Evolutionary conservation across 2,888 invertebrate species (phyloP), one percentile per base, ranked within the genome.

Genomic region (Thecocarcelia acutangulata): DNA sequence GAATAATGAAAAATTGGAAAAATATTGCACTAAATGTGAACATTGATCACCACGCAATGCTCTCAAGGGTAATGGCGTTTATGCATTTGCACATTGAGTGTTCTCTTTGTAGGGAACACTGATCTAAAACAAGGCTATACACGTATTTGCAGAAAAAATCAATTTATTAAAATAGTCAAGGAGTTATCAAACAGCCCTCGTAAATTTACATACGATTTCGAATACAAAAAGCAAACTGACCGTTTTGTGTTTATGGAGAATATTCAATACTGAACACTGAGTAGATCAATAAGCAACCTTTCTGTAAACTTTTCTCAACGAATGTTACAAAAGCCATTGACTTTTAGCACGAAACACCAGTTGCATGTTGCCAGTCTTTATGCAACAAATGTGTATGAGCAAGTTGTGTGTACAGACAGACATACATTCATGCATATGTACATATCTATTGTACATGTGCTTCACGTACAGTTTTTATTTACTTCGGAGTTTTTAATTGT

Each of bases 401-500:
- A 2, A 40, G n/a, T 58, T 11, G 9, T 56, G 15, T 64, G 9
- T 19, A n/a, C n/a, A n/a, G 40, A 48, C 13, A 24, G 4, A 48
- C n/a, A n/a, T n/a, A n/a, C n/a, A n/a, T n/a, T n/a, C n/a, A 12
- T 58, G 13, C 12, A 28, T 73, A 37, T 50, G 48, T 72, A 28
- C 9, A 5, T 3, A 42, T 24, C 8, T 50, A 33, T 15, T 68
- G 37, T 24, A 42, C n/a, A n/a, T n/a, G n/a, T 68, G 50, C 68
- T 59, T 28, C 68, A 61, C 44, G 59, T 76, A 63, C 12, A 56
- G 46, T 37, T 58, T 54, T 56, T 70, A 58, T 17, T 15, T 28
- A n/a, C 19, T 56, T 24, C 33, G 66, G 48, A 8, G 17, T 59
- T 28, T 64, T 78, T 79, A 73, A 73, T 79, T 73, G 72, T 66